Base-by-base conservation (phyloP, 30 jellyfish, hydroid and myxozoan species). In the Pseudorhiza aurosa region DNA sequence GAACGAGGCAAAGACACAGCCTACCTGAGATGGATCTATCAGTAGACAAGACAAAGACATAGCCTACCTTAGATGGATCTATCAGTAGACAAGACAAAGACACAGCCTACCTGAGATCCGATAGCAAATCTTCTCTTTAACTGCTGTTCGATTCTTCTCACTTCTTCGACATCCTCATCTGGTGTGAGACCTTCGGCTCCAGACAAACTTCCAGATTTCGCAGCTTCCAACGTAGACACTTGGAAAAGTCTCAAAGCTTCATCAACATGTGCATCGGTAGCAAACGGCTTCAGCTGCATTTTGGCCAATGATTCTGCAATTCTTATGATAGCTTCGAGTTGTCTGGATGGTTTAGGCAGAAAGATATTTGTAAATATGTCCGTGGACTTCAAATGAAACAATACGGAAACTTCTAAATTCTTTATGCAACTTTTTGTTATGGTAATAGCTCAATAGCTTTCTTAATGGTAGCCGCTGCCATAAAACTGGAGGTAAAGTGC, bases 151-250 rank as follows among this genome's bases (percentile, higher is more conserved):
- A 95, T 72, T 35, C 96, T 68, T 4, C 99, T 28, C 35, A 95
- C 94, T 75, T 95, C 99, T 55, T 88, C 99, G 47, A 95, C 73
- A 31, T 95, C 99, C 68, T 83, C 96, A 5, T 83, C 97, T 6
- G 97, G 96, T 7, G 97, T 87, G 27, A 95, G 88, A 12, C 99
- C 99, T 65, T 95, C 99, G 8, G 97, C 99, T n/a, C 99, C 99
- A 21, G 96, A 86, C 30, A 95, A 62, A 44, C 90, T 70, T 18
- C 99, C 99, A 0, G 97, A 82, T 27, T 47, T 60, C n/a, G 99
- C 97, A 14, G 99, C 99, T 62, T 88, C 99, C 4, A 88, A 58
- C 1, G 99, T 95, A 10, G 99, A 95, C n/a, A 95, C 99, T 49
- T 90, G 97, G 69, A 95, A 95, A 44, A 95, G 76, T 22, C 99